phyloP scores from a whole-genome alignment of 2,888 invertebrate species.

The Piscicola geometra region DNA sequence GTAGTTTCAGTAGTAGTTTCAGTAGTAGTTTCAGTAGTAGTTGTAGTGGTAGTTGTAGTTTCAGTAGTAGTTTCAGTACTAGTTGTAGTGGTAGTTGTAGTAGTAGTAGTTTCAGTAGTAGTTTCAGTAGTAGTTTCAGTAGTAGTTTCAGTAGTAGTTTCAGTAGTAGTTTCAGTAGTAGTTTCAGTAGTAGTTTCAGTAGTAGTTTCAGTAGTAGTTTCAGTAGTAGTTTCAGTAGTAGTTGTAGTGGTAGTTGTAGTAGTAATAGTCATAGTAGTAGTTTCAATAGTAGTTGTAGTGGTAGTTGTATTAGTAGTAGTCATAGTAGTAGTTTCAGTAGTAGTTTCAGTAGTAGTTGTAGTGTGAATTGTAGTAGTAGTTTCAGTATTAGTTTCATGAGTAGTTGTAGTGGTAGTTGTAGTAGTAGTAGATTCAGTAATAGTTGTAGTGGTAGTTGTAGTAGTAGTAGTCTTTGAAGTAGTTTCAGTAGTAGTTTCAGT shows the following conservation, averaged over 20 bases:
- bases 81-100: constrained; percentile 26
- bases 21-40: background rate
- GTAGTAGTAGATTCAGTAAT: constrained; percentile 5
- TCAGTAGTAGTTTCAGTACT: constrained; percentile 30
- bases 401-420: constrained; percentile 20
- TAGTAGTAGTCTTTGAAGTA: no score
- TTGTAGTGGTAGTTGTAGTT: constrained; percentile 32
- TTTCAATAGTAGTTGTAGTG: constrained; percentile 30
- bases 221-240: constrained; percentile 3
- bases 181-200: background rate
- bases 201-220: background rate
- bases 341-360: constrained; percentile 34
- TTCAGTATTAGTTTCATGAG: constrained; percentile 27
- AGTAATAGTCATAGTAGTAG: constrained; percentile 8
- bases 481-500: no score
- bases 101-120: constrained; percentile 36
- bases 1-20: no score
- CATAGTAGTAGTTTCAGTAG: constrained; percentile 37
- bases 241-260: constrained; percentile 1
- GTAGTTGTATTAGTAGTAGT: constrained; percentile 36
- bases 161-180: constrained; percentile 41
- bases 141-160: constrained; percentile 33
- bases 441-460: no score
- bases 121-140: constrained; percentile 36
- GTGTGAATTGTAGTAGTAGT: constrained; percentile 36